Percentiles rank a stretch among this genome's conserved stretches.
Conservation (phyloP, 2,888 invertebrate genomes). For the Eupithecia centaureata region DNA sequence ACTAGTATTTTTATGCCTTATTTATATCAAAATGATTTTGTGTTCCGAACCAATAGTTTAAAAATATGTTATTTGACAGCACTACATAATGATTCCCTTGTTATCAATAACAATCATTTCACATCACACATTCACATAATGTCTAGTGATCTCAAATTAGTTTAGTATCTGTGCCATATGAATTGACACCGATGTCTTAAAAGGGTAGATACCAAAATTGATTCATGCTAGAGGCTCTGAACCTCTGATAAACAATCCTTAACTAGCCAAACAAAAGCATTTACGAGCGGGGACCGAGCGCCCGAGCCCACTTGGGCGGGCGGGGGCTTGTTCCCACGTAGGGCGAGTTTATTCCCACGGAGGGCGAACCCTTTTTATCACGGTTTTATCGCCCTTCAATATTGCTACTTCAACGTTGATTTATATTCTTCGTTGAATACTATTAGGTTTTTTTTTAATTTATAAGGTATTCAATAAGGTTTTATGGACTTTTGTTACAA, state of each 20-base stretch:
- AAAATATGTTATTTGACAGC: too few species aligned
- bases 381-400: constrained; percentile 40
- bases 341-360: background rate
- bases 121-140: too few species aligned
- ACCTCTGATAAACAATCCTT: constrained; percentile 26
- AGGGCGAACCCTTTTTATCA: constrained; percentile 39
- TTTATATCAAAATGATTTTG: too few species aligned
- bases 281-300: constrained; percentile 20
- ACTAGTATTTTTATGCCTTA: too few species aligned
- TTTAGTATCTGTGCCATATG: too few species aligned
- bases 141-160: too few species aligned
- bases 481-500: background rate
- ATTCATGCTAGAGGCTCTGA: background rate
- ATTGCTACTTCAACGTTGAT: constrained; percentile 34
- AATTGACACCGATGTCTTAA: background rate
- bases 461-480: background rate
- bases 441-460: background rate
- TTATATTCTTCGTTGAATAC: constrained; percentile 14
- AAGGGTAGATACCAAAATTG: background rate
- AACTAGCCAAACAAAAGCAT: constrained; percentile 29
- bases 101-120: too few species aligned
- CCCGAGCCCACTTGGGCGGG: constrained; percentile 24
- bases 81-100: too few species aligned
- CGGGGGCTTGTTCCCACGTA: constrained; percentile 23
- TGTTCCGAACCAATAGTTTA: too few species aligned